Evolutionary conservation across 1,140 invertebrate species (phyloP).

Genomic region (Riptortus pedestris): DNA sequence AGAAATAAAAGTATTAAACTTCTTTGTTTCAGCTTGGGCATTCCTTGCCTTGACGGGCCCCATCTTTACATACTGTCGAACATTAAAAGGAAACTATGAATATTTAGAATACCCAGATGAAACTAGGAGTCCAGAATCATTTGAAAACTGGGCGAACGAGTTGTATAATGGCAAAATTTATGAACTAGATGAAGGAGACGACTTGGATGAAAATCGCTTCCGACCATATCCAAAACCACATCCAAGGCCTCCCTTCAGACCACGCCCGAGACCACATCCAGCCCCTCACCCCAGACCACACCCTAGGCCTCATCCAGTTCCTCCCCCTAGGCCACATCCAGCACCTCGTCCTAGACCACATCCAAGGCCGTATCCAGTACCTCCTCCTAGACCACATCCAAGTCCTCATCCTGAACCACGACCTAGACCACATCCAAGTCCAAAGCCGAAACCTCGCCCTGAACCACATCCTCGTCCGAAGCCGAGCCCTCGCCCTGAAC

Average conservation of each 20-base stretch:
- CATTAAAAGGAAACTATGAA: too few species aligned
- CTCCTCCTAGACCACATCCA: neutral
- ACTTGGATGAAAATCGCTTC: too few species aligned
- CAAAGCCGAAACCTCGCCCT: neutral
- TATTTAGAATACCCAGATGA: too few species aligned
- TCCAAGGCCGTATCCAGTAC: neutral
- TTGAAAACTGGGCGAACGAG: too few species aligned
- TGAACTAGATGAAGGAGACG: too few species aligned
- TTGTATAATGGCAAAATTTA: too few species aligned
- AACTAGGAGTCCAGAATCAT: too few species aligned
- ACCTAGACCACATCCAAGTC: neutral
- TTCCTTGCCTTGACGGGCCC: too few species aligned
- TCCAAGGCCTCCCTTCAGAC: neutral
- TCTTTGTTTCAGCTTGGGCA: too few species aligned
- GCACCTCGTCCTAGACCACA: neutral
- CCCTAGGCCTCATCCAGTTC: neutral
- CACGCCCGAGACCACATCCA: neutral
- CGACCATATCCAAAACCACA: neutral
- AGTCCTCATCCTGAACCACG: neutral
- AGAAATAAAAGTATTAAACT: too few species aligned
- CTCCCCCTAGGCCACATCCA: neutral
- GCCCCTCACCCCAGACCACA: too few species aligned
- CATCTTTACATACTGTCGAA: too few species aligned
- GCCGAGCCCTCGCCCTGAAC: neutral
- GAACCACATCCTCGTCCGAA: neutral